Conservation (phyloP, 2,113 vertebrate species). For the Campylomormyrus tamandua region DNA sequence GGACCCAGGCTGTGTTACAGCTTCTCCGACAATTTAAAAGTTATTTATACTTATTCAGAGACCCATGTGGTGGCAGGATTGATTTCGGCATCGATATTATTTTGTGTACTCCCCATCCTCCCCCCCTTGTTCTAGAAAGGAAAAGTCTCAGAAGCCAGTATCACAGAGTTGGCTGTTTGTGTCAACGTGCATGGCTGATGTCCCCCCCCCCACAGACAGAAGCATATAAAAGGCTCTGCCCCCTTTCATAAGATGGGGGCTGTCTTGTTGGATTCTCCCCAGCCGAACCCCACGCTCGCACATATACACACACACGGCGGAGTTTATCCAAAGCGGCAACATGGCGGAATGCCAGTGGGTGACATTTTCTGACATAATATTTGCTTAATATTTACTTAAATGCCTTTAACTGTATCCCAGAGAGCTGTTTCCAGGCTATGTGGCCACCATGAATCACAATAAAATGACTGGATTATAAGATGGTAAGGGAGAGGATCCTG, state of each 20-base stretch:
- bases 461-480: constrained; percentile 38
- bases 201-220: neutral
- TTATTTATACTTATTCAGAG: neutral
- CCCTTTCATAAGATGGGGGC: neutral
- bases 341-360: neutral
- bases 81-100: neutral
- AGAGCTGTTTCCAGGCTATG: constrained; percentile 36
- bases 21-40: neutral
- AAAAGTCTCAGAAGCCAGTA: neutral
- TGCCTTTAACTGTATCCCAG: constrained; percentile 33
- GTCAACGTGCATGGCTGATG: neutral
- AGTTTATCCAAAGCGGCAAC: neutral
- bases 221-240: neutral
- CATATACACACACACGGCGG: neutral
- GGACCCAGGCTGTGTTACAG: neutral
- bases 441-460: constrained; percentile 37
- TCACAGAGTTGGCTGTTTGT: neutral
- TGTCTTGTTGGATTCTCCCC: neutral
- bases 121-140: neutral
- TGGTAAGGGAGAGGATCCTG: constrained; percentile 38
- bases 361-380: constrained; percentile 22
- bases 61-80: neutral
- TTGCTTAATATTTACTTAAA: constrained; percentile 33
- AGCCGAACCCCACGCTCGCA: neutral
- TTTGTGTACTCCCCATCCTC: neutral